Conservation (phyloP, 2,113 vertebrate species). For the Saccopteryx leptura region DNA sequence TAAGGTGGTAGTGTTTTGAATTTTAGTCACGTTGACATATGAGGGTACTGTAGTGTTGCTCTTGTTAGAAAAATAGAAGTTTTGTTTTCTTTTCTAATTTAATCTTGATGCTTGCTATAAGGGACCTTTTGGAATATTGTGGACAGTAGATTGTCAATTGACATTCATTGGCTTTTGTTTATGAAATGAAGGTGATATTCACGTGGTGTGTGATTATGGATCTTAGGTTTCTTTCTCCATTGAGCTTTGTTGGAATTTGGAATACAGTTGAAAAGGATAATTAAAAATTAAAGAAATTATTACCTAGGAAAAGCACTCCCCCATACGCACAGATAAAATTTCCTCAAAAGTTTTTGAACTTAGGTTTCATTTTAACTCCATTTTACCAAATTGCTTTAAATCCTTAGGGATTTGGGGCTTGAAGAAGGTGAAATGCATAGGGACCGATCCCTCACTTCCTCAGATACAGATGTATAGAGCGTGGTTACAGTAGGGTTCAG, state of each 20-base stretch:
- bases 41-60: background rate
- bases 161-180: conserved; percentile 49
- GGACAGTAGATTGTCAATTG: background rate
- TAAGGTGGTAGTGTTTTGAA: conserved; percentile 40
- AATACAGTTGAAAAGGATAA: conserved; percentile 60
- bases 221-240: conserved; percentile 28
- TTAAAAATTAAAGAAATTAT: conserved; percentile 62
- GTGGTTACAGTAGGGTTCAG: background rate
- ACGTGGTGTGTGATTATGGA: background rate
- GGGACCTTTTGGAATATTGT: background rate
- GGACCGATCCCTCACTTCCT: background rate
- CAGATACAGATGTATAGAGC: background rate
- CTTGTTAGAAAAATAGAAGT: conserved; percentile 22
- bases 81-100: conserved; percentile 49
- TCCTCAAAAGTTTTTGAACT: background rate
- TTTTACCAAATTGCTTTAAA: background rate
- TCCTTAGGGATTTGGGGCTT: background rate
- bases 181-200: conserved; percentile 6
- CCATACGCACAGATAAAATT: background rate
- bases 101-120: background rate
- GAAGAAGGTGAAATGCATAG: background rate
- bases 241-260: conserved; percentile 58
- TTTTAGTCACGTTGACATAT: conserved; percentile 13
- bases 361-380: conserved; percentile 26
- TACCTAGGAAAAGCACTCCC: background rate